Conservation (phyloP, 2,888 invertebrate species). For the Chalcosyrphus nemorum region DNA sequence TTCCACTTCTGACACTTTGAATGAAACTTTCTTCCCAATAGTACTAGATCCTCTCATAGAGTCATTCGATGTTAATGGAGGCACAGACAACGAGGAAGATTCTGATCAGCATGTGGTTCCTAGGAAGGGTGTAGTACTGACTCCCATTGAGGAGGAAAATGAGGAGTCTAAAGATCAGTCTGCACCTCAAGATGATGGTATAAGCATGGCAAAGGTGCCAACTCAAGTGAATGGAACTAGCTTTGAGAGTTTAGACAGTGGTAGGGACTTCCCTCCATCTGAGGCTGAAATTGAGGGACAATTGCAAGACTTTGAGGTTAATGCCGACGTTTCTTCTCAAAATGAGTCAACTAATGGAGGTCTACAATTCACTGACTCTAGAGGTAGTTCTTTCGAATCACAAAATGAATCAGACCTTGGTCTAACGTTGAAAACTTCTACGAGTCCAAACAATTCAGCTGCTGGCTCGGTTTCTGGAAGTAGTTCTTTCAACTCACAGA, state of each 20-base stretch:
- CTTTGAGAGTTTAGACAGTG: not conserved
- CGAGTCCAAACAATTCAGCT: too few relatives aligned
- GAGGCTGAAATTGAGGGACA: not conserved
- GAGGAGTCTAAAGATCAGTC: not conserved
- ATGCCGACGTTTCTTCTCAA: not conserved
- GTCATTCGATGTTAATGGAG: not conserved
- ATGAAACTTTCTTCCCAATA: not conserved
- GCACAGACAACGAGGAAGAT: not conserved
- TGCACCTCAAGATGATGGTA: not conserved
- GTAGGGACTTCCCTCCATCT: not conserved
- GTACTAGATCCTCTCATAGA: not conserved
- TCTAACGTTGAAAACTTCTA: too few relatives aligned
- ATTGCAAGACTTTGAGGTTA: too few relatives aligned
- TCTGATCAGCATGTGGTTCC: slow-evolving; percentile 32
- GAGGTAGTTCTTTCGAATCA: too few relatives aligned
- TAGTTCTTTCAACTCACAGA: too few relatives aligned
- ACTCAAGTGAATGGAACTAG: not conserved
- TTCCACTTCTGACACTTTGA: not conserved
- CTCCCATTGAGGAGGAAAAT: not conserved
- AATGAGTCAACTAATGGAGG: not conserved
- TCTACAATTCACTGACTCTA: not conserved
- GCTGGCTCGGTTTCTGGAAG: too few relatives aligned
- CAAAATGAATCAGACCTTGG: not conserved
- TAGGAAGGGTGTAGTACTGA: slow-evolving; percentile 31
- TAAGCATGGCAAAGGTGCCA: not conserved